phyloP scores from a whole-genome alignment of 2,113 vertebrate genomes.

The Myiopsitta monachus region DNA sequence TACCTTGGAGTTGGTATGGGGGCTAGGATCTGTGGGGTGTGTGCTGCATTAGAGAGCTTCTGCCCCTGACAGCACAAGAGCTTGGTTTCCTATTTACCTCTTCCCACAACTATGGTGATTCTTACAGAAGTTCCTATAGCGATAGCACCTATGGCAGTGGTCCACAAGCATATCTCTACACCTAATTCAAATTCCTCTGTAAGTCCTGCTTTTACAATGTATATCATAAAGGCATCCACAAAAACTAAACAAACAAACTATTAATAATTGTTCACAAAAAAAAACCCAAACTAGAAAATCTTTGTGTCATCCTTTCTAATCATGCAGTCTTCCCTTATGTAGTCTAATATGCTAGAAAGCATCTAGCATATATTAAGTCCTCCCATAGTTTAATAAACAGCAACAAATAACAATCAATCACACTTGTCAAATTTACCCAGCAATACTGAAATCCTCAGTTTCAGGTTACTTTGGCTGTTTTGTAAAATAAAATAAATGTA shows the following conservation, averaged over 20 bases:
- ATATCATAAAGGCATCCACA: background rate
- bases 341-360: background rate
- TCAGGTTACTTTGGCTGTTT: background rate
- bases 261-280: background rate
- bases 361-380: background rate
- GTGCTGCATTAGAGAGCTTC: background rate
- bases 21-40: background rate
- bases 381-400: background rate
- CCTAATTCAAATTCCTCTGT: background rate
- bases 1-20: accelerated
- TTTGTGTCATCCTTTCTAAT: background rate
- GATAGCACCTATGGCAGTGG: background rate
- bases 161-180: accelerated
- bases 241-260: background rate
- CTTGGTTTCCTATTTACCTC: background rate
- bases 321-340: background rate
- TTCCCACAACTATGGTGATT: background rate
- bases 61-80: background rate
- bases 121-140: background rate
- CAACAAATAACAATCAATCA: background rate
- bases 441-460: background rate
- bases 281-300: background rate
- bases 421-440: background rate
- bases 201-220: background rate
- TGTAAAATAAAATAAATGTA: background rate